A percentile compares a stretch with the other conserved stretches of the same genome.
phyloP scores from a whole-genome alignment of 1,140 invertebrate genomes.

The Brachionus calyciflorus region DNA sequence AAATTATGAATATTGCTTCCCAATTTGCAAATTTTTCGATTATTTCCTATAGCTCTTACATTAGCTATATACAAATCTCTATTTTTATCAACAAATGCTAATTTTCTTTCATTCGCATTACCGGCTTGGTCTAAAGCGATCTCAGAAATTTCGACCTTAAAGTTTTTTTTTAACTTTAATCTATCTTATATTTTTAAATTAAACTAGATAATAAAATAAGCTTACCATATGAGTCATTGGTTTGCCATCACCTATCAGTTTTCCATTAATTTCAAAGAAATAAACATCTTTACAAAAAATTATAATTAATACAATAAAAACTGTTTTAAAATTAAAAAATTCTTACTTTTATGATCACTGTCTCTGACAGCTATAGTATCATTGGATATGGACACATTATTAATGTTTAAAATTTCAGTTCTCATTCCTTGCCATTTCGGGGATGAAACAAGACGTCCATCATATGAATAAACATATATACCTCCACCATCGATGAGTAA shows the following conservation, averaged over 20 bases:
- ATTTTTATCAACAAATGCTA: conserved; percentile 78
- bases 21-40: conserved; percentile 28
- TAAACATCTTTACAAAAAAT: conserved; percentile 70
- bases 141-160: conserved; percentile 70
- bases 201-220: background rate
- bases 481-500: conserved; percentile 74
- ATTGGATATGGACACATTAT: conserved; percentile 72
- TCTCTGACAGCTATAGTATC: conserved; percentile 80
- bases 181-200: background rate
- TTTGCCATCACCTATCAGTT: conserved; percentile 70
- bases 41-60: background rate
- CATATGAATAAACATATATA: conserved; percentile 79
- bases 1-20: conserved; percentile 71
- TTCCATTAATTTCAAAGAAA: conserved; percentile 76
- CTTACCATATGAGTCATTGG: conserved; percentile 63
- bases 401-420: conserved; percentile 67
- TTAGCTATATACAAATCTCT: conserved; percentile 65
- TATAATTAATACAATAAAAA: conserved; percentile 48
- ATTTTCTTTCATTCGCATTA: conserved; percentile 67
- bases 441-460: conserved; percentile 74
- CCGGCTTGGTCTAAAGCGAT: conserved; percentile 77
- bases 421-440: conserved; percentile 76
- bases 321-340: background rate
- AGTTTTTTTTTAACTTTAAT: conserved; percentile 50
- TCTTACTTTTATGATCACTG: conserved; percentile 48